A percentile compares a stretch with the other conserved stretches of the same genome.
Evolutionary conservation across 2,797 vertebrate species (phyloP).

Genomic region (Eremophila alpestris): DNA sequence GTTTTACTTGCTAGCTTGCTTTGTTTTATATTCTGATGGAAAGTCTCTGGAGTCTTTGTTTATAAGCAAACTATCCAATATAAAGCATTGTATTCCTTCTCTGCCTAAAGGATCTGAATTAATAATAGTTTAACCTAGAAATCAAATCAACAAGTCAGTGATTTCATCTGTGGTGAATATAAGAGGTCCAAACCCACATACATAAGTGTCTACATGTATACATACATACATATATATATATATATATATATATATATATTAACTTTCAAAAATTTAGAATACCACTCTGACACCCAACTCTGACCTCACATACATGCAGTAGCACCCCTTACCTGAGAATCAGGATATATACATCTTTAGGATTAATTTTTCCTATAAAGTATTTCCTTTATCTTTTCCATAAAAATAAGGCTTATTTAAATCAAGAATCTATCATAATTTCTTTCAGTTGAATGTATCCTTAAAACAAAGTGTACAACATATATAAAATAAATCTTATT

Average conservation of each 20-base stretch:
- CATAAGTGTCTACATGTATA: not conserved
- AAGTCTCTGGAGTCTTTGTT: not conserved
- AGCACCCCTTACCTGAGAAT: not conserved
- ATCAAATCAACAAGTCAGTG: not conserved
- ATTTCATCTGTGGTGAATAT: not conserved
- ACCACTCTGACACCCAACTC: not conserved
- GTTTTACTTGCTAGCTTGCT: not conserved
- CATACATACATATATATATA: not conserved
- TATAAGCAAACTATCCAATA: not conserved
- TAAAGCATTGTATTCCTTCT: not conserved
- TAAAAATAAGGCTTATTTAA: not conserved
- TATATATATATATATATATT: too few relatives aligned
- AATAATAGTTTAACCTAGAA: not conserved
- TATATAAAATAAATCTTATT: too few relatives aligned
- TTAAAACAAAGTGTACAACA: not conserved
- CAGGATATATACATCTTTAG: not conserved
- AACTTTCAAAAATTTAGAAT: not conserved
- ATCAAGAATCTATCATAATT: not conserved
- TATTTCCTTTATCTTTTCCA: not conserved
- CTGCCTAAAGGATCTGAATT: not conserved
- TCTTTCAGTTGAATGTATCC: not conserved
- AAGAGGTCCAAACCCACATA: not conserved
- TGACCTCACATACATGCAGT: not conserved
- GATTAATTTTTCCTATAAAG: not conserved
- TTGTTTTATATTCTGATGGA: not conserved